A percentile compares a stretch with the other conserved stretches of the same genome.
Evolutionary conservation across 2,888 invertebrate species (phyloP).

Genomic region (Diaphora mendica): DNA sequence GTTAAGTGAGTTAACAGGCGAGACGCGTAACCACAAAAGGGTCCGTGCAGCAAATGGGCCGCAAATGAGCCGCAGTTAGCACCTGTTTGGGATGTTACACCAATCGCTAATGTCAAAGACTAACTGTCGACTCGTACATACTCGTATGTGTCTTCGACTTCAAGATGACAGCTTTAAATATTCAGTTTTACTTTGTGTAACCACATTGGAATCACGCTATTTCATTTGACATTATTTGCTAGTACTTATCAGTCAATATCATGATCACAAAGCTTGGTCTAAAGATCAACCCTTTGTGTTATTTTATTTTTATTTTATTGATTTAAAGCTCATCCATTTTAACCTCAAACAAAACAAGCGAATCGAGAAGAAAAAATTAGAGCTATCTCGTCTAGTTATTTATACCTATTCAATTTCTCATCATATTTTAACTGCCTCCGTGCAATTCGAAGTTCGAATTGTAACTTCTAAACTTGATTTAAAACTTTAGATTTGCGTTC

Average conservation of each 20-base stretch:
- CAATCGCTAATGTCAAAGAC: neutral
- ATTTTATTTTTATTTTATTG: too few species aligned
- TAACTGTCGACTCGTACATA: too few species aligned
- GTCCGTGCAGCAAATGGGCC: neutral
- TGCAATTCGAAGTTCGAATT: neutral
- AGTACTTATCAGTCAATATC: too few species aligned
- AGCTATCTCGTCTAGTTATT: neutral
- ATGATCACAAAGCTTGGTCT: too few species aligned
- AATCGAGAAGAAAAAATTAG: neutral
- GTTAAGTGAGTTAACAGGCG: neutral
- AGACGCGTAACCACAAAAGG: neutral
- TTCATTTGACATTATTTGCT: too few species aligned
- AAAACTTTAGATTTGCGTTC: neutral
- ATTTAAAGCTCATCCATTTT: too few species aligned
- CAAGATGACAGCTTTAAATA: neutral
- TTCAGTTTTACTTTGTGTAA: too few species aligned
- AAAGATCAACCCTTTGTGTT: too few species aligned
- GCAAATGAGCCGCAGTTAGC: neutral
- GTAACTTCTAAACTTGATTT: neutral
- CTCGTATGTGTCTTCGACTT: too few species aligned
- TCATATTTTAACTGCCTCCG: neutral
- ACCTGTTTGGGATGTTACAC: neutral
- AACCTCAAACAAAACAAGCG: too few species aligned
- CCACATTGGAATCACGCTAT: too few species aligned
- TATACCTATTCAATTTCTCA: neutral